Base-by-base conservation (phyloP, 30 jellyfish, hydroid and myxozoan genomes). In the Turritopsis dohrnii region DNA sequence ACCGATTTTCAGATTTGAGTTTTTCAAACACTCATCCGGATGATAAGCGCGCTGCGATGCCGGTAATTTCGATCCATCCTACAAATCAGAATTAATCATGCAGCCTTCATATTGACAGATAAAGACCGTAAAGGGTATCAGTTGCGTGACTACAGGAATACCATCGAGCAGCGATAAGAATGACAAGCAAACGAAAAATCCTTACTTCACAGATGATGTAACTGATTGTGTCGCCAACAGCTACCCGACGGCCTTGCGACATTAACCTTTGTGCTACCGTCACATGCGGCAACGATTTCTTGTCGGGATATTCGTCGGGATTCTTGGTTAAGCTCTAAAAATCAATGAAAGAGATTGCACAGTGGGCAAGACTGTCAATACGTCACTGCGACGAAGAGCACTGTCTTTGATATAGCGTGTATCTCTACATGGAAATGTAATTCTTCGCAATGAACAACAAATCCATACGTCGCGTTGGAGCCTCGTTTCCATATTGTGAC, bases 11-110 rank as follows among this genome's bases (percentile, higher is more conserved):
- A 93, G 84, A 65, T 29, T 88, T 29, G 93, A 18, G 53, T 75
- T 88, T 76, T 93, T 93, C 26, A 71, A 13, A 82, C 52, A 88
- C 76, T 93, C 98, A 31, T 93, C 98, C 0, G 96, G 98, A 30
- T 93, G 98, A 83, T 93, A 93, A n/a, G 98, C 98, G 7, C 98
- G 87, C 85, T 93, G 98, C 16, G 96, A 81, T 0, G 96, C 93
- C 29, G 98, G 96, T 3, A 93, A 72, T 31, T 72, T 81, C 24
- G 98, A 79, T 5, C 91, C 90, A 79, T 93, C 98, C 98, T 93
- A 65, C 16, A 81, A 84, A 1, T 72, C 17, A 41, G 28, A 52
- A 76, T 0, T 19, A 76, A n/a, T 19, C 18, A n/a, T 69, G 88
- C n/a, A n/a, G n/a, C n/a, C n/a, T n/a, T n/a, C n/a, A n/a, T n/a